Percentiles rank a stretch among this genome's conserved stretches.
Evolutionary conservation across 2,888 invertebrate species (phyloP).

Genomic region (Stenotaenia linearis): DNA sequence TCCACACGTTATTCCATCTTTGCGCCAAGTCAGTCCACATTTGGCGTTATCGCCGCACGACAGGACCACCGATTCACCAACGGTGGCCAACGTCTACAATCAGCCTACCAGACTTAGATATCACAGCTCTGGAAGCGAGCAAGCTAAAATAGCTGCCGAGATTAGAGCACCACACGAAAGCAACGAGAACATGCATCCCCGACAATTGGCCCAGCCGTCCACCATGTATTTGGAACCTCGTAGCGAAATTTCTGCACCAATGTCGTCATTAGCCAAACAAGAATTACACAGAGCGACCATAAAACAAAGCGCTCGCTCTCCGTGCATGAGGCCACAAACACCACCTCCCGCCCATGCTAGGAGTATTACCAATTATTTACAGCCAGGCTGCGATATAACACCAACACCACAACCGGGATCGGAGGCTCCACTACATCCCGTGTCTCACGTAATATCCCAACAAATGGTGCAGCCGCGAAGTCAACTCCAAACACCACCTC

Average conservation of each 20-base stretch:
- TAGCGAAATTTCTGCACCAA: background rate
- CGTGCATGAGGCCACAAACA: slow-evolving; percentile 37
- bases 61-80: slow-evolving; percentile 61
- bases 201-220: slow-evolving; percentile 24
- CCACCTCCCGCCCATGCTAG: slow-evolving; percentile 30
- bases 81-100: slow-evolving; percentile 50
- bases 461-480: slow-evolving; percentile 54
- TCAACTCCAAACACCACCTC: slow-evolving; percentile 59
- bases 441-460: slow-evolving; percentile 32
- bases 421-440: slow-evolving; percentile 35
- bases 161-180: background rate
- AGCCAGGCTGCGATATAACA: slow-evolving; percentile 40
- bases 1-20: slow-evolving; percentile 36
- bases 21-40: slow-evolving; percentile 38
- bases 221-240: slow-evolving; percentile 27
- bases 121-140: slow-evolving; percentile 5
- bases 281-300: background rate
- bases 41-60: slow-evolving; percentile 41
- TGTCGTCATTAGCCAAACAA: slow-evolving; percentile 12
- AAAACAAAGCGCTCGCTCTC: slow-evolving; percentile 42
- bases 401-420: slow-evolving; percentile 52
- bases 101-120: slow-evolving; percentile 32
- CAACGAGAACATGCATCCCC: slow-evolving; percentile 10
- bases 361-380: slow-evolving; percentile 42
- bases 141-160: slow-evolving; percentile 7